Evolutionary conservation across 2,797 vertebrate genomes (phyloP).

Genomic region (Oophaga sylvatica): DNA sequence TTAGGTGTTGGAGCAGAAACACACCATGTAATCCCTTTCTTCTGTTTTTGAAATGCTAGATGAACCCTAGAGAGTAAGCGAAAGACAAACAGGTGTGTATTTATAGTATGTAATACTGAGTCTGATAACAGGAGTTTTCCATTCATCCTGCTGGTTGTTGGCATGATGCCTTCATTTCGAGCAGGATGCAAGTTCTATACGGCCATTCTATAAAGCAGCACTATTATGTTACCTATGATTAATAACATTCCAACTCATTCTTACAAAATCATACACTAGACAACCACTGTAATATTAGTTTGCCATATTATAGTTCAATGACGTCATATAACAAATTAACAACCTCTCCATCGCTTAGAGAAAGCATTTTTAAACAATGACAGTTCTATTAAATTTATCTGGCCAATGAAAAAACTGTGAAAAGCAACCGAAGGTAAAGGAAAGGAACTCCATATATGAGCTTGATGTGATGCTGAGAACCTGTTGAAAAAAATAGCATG

Average conservation of each 20-base stretch:
- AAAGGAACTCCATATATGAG: background rate
- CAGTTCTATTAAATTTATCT: background rate
- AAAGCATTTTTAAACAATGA: background rate
- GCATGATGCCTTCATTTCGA: background rate
- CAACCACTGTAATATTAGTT: background rate
- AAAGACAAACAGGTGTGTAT: constrained; percentile 60
- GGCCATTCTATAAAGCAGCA: constrained; percentile 17
- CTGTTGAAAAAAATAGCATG: background rate
- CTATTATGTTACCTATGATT: constrained; percentile 18
- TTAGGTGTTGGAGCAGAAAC: constrained; percentile 54
- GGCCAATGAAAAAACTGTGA: background rate
- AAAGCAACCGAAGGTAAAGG: background rate
- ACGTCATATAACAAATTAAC: constrained; percentile 3
- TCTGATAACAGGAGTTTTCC: constrained; percentile 44
- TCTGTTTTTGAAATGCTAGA: constrained; percentile 40
- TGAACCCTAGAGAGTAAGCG: constrained; percentile 16
- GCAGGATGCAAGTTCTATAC: constrained; percentile 4
- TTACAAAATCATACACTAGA: background rate
- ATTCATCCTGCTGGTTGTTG: constrained; percentile 35
- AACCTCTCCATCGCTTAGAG: background rate
- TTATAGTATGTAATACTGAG: constrained; percentile 35
- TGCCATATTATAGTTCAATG: constrained; percentile 3
- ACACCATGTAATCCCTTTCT: constrained; percentile 44
- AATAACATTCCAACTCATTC: background rate
- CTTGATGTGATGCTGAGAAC: background rate